These are phyloP conservation scores for Leptosomus discolor DNA, from an alignment of 2,113 vertebrate species.

Conservation along the genomic window DNA sequence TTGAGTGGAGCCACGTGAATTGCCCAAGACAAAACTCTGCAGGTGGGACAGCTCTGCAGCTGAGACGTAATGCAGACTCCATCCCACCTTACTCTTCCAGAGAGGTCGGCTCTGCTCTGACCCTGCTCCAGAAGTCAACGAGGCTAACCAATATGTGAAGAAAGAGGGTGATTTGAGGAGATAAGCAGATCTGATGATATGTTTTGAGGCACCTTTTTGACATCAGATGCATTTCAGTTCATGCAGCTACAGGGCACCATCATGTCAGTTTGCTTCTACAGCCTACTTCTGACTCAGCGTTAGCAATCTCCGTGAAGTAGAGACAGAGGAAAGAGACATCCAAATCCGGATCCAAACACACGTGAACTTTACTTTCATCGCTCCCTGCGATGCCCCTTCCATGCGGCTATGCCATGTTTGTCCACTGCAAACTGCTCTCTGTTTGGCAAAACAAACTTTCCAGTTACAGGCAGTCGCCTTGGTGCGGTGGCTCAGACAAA, in stretches of 20 bases:
- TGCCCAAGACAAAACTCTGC: neutral
- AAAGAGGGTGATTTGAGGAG: neutral
- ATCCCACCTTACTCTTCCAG: neutral
- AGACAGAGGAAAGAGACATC: neutral
- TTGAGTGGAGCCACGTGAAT: neutral
- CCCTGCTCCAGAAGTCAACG: neutral
- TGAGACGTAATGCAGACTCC: accelerated
- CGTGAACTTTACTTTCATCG: neutral
- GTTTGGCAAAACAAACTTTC: neutral
- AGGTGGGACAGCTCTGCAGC: neutral
- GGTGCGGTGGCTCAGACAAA: neutral
- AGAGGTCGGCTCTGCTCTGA: neutral
- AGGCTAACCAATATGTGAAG: neutral
- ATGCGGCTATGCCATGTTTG: neutral
- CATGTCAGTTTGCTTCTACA: neutral
- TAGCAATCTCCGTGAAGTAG: neutral
- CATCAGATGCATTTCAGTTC: neutral
- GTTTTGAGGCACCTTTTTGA: neutral
- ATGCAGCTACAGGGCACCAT: accelerated
- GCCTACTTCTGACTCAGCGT: neutral
- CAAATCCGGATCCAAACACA: neutral
- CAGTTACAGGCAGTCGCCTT: neutral
- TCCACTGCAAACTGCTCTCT: neutral
- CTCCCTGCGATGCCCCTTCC: neutral
- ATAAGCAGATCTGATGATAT: accelerated